Percentiles rank a stretch among this genome's conserved stretches.
phyloP scores from a whole-genome alignment of 1,140 invertebrate genomes.

The Brachystomella parvula region DNA sequence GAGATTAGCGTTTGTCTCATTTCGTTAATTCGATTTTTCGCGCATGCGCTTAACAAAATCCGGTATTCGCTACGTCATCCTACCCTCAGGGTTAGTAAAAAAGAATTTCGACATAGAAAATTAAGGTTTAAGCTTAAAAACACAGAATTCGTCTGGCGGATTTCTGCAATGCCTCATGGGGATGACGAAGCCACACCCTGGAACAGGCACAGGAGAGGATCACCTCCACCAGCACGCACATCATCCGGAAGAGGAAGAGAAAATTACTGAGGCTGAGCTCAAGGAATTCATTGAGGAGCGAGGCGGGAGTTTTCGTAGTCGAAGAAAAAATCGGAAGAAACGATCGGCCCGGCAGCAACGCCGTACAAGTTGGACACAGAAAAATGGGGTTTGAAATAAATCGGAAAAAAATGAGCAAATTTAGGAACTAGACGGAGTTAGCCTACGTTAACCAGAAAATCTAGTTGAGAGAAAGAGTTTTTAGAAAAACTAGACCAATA shows the following conservation, averaged over 20 bases:
- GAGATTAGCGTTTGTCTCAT: no score
- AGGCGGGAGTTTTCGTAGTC: slow-evolving; percentile 20
- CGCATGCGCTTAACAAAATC: no score
- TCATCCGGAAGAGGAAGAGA: slow-evolving; percentile 17
- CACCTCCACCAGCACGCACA: slow-evolving; percentile 17
- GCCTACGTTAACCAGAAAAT: background rate
- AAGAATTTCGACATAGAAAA: no score
- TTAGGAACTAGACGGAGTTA: background rate
- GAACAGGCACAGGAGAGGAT: background rate
- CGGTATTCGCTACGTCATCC: no score
- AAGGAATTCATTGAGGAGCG: slow-evolving; percentile 32
- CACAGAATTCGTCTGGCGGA: slow-evolving; percentile 30
- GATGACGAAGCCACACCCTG: slow-evolving; percentile 19
- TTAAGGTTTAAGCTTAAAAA: slow-evolving; percentile 13
- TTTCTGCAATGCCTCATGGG: slow-evolving; percentile 35
- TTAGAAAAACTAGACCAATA: background rate
- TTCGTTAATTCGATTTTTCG: no score
- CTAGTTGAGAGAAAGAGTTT: background rate
- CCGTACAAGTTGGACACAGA: slow-evolving; percentile 26
- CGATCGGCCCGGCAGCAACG: slow-evolving; percentile 13
- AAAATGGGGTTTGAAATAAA: slow-evolving; percentile 35
- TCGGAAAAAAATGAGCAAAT: background rate
- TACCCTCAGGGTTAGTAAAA: no score
- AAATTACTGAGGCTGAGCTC: slow-evolving; percentile 30
- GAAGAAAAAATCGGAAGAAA: slow-evolving; percentile 29